Evolutionary conservation across 2,113 vertebrate genomes (phyloP), one percentile per base, ranked within the genome.

Genomic region (Oenanthe melanoleuca): DNA sequence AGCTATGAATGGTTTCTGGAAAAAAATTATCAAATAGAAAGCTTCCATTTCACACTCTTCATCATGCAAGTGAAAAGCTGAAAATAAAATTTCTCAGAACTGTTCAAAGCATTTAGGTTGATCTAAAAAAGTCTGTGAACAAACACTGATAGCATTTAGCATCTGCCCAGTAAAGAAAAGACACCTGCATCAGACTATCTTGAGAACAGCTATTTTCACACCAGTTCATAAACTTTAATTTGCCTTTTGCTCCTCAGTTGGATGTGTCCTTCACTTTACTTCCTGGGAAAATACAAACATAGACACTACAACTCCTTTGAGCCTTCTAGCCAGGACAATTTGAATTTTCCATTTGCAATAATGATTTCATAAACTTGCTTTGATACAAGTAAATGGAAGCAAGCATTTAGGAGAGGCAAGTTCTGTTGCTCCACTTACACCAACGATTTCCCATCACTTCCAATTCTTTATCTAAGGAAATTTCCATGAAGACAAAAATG

Each of bases 191-290:
- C 55, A 73, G 55, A 57, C 31, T 42, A 52, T n/a, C 52, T 8
- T 40, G 67, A 42, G 64, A 94, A 78, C 91, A 95, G 71, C 85
- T 92, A 77, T 95, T 96, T 96, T 93, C 86, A 89, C 60, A 89
- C 44, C 55, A 53, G 15, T 85, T 87, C 78, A 12, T 81, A 90
- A 80, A 12, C 31, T 52, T 63, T 57, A 55, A 64, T 74, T 90
- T 82, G 50, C n/a, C 56, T 84, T 88, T 66, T 92, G 19, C 22
- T 72, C 61, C 66, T 93, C 79, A 40, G 55, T 56, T 94, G 79
- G 91, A 59, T 79, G 52, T 11, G 47, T 74, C 57, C 25, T 89
- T 96, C 72, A 28, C 53, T 83, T 67, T 67, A 64, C 31, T 82
- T 86, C 50, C 50, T 77, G 34, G 42, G 42, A 65, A 96, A 92